Percentiles rank a stretch among this genome's conserved stretches.
Conservation (phyloP, 2,797 vertebrate genomes). For the Adelosebastes latens region DNA sequence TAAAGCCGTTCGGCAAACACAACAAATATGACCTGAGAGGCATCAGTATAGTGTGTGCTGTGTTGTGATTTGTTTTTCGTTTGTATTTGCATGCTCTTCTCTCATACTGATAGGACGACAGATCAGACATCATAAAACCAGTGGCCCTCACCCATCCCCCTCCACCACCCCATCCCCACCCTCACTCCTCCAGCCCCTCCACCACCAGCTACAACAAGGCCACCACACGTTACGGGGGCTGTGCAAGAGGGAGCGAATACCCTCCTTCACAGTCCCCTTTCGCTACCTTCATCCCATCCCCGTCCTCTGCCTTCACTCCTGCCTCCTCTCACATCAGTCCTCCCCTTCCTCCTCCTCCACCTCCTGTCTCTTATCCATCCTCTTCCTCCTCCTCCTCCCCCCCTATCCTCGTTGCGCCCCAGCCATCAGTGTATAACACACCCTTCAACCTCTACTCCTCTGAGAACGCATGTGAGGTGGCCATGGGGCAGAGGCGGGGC, state of each 20-base stretch:
- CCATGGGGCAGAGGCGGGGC: slow-evolving; percentile 93
- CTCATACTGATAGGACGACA: slow-evolving; percentile 83
- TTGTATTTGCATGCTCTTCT: slow-evolving; percentile 79
- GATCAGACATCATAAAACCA: slow-evolving; percentile 94
- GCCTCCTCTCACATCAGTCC: slow-evolving; percentile 86
- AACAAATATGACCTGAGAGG: slow-evolving; percentile 61
- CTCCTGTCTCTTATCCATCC: slow-evolving; percentile 84
- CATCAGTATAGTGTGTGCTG: slow-evolving; percentile 55
- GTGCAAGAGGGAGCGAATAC: slow-evolving; percentile 64
- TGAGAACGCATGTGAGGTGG: slow-evolving; percentile 89
- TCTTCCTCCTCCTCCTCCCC: slow-evolving; percentile 70
- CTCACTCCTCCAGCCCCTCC: slow-evolving; percentile 58
- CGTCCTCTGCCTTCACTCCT: slow-evolving; percentile 93
- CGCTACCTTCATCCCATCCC: slow-evolving; percentile 93
- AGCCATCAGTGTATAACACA: slow-evolving; percentile 89
- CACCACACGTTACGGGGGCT: slow-evolving; percentile 86
- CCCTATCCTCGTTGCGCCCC: slow-evolving; percentile 87
- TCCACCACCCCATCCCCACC: slow-evolving; percentile 72
- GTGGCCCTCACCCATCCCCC: slow-evolving; percentile 89
- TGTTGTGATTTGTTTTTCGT: slow-evolving; percentile 62
- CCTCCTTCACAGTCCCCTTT: slow-evolving; percentile 65
- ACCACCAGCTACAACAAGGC: slow-evolving; percentile 89
- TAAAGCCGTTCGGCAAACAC: background rate
- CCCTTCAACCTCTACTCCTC: slow-evolving; percentile 87
- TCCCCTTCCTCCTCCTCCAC: slow-evolving; percentile 84